Conservation (phyloP, 2,113 vertebrate genomes). For the Mirounga angustirostris region DNA sequence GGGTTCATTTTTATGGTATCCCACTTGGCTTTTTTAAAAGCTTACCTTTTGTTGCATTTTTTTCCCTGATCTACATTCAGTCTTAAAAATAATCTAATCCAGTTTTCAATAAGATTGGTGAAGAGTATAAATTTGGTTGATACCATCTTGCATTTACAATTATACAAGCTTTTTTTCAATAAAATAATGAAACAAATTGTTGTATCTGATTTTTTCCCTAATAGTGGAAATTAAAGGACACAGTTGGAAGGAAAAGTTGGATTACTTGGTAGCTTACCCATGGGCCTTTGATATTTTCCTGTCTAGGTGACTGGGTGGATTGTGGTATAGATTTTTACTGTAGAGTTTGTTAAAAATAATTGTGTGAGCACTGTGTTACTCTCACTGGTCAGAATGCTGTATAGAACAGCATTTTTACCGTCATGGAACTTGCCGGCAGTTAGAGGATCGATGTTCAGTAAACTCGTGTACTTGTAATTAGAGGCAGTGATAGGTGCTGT, state of each 20-base stretch:
- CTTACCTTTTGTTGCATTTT: neutral
- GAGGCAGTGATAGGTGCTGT: neutral
- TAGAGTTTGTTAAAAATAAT: neutral
- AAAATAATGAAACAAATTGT: slow-evolving; percentile 44
- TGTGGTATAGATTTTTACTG: slow-evolving; percentile 16
- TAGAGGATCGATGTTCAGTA: neutral
- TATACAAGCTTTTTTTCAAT: slow-evolving; percentile 42
- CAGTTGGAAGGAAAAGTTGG: neutral
- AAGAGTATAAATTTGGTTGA: slow-evolving; percentile 4
- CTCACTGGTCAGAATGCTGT: neutral
- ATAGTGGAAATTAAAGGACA: slow-evolving; percentile 1
- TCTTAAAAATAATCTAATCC: slow-evolving; percentile 52
- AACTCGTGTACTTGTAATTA: neutral
- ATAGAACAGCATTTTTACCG: neutral
- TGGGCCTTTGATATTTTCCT: slow-evolving; percentile 25
- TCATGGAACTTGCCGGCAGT: neutral
- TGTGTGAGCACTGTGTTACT: neutral
- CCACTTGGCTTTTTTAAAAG: neutral
- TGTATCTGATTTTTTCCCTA: neutral
- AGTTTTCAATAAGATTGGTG: neutral
- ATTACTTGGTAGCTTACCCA: neutral
- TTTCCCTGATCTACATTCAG: slow-evolving; percentile 14
- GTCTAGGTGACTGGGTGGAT: neutral
- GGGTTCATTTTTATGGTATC: neutral
- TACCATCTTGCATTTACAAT: neutral